Conservation (phyloP, 2,888 invertebrate species). For the Clostera curtula region DNA sequence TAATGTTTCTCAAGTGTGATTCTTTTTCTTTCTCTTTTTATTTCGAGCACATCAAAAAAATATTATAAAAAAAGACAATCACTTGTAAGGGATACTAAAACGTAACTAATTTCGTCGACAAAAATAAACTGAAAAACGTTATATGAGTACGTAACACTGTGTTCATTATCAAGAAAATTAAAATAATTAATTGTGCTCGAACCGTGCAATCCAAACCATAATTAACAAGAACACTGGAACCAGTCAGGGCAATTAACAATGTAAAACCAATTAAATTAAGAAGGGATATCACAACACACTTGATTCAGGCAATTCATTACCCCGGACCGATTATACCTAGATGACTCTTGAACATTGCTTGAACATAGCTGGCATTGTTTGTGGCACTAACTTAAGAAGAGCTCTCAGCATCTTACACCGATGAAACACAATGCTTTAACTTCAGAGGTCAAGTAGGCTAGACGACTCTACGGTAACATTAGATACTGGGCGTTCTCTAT, state of each 20-base stretch:
- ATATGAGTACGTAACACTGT: too few species aligned
- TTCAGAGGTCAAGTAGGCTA: slow-evolving; percentile 39
- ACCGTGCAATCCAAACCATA: background rate
- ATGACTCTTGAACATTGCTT: slow-evolving; percentile 39
- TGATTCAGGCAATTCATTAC: slow-evolving; percentile 30
- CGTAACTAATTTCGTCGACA: too few species aligned
- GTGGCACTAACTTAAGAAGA: slow-evolving; percentile 25
- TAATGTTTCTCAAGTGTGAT: too few species aligned
- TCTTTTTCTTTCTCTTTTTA: too few species aligned
- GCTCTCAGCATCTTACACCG: slow-evolving; percentile 12
- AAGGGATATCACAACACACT: slow-evolving; percentile 33
- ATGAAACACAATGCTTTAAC: slow-evolving; percentile 13
- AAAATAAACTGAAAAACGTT: too few species aligned
- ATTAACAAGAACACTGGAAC: background rate
- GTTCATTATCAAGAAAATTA: too few species aligned
- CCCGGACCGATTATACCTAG: slow-evolving; percentile 29
- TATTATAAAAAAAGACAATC: too few species aligned
- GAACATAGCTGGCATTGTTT: slow-evolving; percentile 44
- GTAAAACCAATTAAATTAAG: slow-evolving; percentile 11
- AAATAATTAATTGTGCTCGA: too few species aligned
- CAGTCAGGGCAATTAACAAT: slow-evolving; percentile 7
- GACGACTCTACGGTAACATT: slow-evolving; percentile 32
- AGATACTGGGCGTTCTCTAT: slow-evolving; percentile 59
- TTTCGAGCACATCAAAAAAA: too few species aligned
- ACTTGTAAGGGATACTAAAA: too few species aligned